phyloP scores from a whole-genome alignment of 2,888 invertebrate genomes.

The Esperia sulphurella region DNA sequence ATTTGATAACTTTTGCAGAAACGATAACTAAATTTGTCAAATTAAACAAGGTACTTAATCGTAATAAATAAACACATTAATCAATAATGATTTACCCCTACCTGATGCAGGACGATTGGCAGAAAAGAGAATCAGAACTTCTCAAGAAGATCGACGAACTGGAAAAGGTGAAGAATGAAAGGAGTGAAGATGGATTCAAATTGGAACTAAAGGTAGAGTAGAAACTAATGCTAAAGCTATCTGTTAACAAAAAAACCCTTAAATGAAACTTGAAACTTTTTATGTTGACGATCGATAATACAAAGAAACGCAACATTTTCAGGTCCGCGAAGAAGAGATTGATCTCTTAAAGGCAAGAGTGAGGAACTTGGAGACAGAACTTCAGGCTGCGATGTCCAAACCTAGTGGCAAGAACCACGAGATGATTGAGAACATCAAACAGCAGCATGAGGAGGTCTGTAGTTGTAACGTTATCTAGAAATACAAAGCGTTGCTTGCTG shows the following conservation, averaged over 20 bases:
- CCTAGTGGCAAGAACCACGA: constrained; percentile 72
- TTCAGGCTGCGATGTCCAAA: constrained; percentile 65
- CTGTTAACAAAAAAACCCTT: too few relatives aligned
- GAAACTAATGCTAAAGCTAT: not conserved
- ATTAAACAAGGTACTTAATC: too few relatives aligned
- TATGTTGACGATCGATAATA: too few relatives aligned
- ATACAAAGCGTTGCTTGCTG: too few relatives aligned
- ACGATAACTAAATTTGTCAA: too few relatives aligned
- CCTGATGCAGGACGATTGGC: constrained; percentile 56
- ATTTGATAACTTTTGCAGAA: too few relatives aligned
- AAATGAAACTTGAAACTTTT: too few relatives aligned
- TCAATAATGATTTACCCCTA: not conserved
- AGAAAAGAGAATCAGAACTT: constrained; percentile 56
- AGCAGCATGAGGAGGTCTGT: constrained; percentile 69
- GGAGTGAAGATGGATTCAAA: constrained; percentile 49
- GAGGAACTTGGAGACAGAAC: constrained; percentile 64
- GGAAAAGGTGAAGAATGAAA: constrained; percentile 53
- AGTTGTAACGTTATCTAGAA: not conserved
- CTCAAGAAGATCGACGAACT: constrained; percentile 62
- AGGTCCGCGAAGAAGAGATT: constrained; percentile 77
- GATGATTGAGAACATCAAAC: constrained; percentile 70
- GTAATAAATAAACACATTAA: too few relatives aligned
- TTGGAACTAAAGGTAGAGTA: constrained; percentile 56
- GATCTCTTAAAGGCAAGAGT: constrained; percentile 72
- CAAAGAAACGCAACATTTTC: not conserved